A percentile compares a stretch with the other conserved stretches of the same genome.
Conservation (phyloP, 2,113 vertebrate genomes). For the Gorilla gorilla region DNA sequence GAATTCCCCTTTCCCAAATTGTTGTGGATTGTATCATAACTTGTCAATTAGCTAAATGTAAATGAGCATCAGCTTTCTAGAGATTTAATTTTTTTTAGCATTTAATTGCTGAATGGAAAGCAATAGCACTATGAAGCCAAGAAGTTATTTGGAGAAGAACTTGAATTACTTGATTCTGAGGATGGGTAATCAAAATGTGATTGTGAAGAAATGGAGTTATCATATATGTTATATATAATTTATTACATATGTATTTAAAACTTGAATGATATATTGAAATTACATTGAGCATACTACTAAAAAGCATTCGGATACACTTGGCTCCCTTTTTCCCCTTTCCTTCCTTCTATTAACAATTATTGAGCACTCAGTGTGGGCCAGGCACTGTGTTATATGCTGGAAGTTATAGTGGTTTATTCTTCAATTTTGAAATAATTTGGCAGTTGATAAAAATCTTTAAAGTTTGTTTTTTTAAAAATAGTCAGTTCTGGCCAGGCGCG, state of each 20-base stretch:
- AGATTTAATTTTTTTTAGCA: neutral
- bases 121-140: neutral
- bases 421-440: slow-evolving; percentile 21
- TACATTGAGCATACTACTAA: neutral
- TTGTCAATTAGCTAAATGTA: neutral
- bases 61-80: neutral
- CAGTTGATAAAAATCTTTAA: slow-evolving; percentile 6
- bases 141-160: neutral
- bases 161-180: neutral
- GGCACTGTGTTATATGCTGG: neutral
- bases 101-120: neutral
- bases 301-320: neutral
- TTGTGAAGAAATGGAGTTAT: neutral
- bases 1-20: neutral
- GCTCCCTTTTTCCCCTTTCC: neutral
- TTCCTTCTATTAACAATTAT: neutral
- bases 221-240: neutral
- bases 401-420: neutral
- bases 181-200: neutral
- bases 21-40: neutral
- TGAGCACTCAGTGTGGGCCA: neutral
- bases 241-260: neutral
- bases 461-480: neutral
- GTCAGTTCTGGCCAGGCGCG: neutral
- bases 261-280: neutral